Conservation (phyloP, 2,888 invertebrate species). For the Meteorus colon region DNA sequence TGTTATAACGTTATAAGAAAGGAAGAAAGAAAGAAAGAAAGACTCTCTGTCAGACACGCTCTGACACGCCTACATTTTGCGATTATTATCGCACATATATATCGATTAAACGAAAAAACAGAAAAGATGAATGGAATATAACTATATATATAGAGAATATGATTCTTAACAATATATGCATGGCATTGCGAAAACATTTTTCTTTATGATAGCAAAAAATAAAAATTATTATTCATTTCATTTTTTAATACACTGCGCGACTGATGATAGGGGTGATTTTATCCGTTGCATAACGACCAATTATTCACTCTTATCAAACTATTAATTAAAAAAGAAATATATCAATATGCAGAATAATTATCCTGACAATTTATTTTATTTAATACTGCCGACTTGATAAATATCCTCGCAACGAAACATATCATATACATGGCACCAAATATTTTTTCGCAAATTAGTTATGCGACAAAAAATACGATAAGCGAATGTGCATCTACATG, state of each 20-base stretch:
- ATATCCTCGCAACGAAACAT: background rate
- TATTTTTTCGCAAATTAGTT: constrained; percentile 2
- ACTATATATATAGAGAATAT: background rate
- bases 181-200: background rate
- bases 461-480: background rate
- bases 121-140: background rate
- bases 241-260: background rate
- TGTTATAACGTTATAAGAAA: background rate
- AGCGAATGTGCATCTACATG: background rate
- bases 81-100: constrained; percentile 23
- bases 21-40: background rate
- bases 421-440: background rate
- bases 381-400: background rate
- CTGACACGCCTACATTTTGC: constrained; percentile 23
- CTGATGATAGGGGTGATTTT: constrained; percentile 7
- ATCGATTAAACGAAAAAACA: constrained; percentile 16
- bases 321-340: constrained; percentile 3
- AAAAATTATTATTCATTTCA: background rate
- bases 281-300: background rate
- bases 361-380: background rate
- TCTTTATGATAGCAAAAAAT: background rate
- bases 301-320: background rate
- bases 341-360: background rate
- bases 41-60: constrained; percentile 30
- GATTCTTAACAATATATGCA: background rate